Percentiles rank a stretch among this genome's conserved stretches.
These are phyloP conservation scores for Rutilus rutilus DNA, from an alignment of 2,113 vertebrate genomes.

Conservation along the genomic window DNA sequence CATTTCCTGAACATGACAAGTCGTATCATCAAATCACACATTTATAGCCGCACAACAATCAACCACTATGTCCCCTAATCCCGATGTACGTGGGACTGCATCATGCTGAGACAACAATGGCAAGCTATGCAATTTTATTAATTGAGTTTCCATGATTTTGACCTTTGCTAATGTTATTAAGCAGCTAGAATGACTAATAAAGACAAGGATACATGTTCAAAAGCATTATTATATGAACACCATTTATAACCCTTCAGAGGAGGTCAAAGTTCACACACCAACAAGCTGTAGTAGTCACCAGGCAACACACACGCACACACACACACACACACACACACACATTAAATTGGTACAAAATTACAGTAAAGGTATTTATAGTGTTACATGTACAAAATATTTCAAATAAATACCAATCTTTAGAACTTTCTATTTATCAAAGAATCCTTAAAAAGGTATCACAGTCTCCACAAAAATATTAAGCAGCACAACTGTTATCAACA, in stretches of 20 bases:
- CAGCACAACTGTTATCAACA: no score
- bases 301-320: neutral
- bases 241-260: neutral
- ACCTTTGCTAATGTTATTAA: neutral
- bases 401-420: no score
- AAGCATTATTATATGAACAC: neutral
- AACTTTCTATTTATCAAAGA: no score
- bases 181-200: neutral
- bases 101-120: neutral
- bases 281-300: neutral
- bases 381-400: no score
- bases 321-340: no score
- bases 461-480: no score
- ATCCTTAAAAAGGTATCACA: no score
- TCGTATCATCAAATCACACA: slow-evolving; percentile 62
- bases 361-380: no score
- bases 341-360: no score
- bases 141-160: neutral
- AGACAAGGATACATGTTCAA: neutral
- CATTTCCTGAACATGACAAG: slow-evolving; percentile 69
- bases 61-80: neutral
- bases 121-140: neutral
- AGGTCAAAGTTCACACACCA: neutral
- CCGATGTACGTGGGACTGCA: neutral
- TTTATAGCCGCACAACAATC: neutral